These are phyloP conservation scores for Chelidonichthys spinosus DNA, from an alignment of 2,797 vertebrate genomes.

Conservation along the genomic window DNA sequence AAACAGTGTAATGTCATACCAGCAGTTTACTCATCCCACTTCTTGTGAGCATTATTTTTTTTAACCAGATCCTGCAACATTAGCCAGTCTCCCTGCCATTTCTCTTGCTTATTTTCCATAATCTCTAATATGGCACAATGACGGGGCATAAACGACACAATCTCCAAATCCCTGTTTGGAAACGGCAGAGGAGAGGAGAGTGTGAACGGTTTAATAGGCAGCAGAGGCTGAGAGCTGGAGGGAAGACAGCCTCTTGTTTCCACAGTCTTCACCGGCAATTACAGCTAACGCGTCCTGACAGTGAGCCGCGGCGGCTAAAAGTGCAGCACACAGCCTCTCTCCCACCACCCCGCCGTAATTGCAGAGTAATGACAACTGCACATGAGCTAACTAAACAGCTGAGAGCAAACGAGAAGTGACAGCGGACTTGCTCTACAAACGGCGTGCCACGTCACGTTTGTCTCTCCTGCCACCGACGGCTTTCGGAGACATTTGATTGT, in stretches of 20 bases:
- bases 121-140: conserved; percentile 17
- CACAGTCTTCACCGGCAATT: conserved; percentile 68
- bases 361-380: conserved; percentile 66
- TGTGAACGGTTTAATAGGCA: conserved; percentile 51
- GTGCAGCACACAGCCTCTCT: conserved; percentile 51
- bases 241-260: conserved; percentile 48
- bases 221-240: conserved; percentile 43
- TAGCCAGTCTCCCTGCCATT: neutral
- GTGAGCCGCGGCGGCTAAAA: conserved; percentile 67
- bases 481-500: conserved; percentile 45
- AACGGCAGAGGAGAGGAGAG: conserved; percentile 16
- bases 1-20: neutral
- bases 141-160: conserved; percentile 22
- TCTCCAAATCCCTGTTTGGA: conserved; percentile 8
- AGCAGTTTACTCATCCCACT: neutral
- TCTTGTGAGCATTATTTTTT: neutral
- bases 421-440: conserved; percentile 66
- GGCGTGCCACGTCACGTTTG: conserved; percentile 63
- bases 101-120: conserved; percentile 11
- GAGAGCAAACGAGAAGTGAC: conserved; percentile 73
- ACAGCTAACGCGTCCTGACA: conserved; percentile 75
- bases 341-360: conserved; percentile 58
- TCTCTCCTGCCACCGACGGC: conserved; percentile 34
- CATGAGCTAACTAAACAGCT: conserved; percentile 54
- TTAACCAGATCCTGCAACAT: neutral